Conservation (phyloP, 2,797 vertebrate species). For the Acridotheres tristis region DNA sequence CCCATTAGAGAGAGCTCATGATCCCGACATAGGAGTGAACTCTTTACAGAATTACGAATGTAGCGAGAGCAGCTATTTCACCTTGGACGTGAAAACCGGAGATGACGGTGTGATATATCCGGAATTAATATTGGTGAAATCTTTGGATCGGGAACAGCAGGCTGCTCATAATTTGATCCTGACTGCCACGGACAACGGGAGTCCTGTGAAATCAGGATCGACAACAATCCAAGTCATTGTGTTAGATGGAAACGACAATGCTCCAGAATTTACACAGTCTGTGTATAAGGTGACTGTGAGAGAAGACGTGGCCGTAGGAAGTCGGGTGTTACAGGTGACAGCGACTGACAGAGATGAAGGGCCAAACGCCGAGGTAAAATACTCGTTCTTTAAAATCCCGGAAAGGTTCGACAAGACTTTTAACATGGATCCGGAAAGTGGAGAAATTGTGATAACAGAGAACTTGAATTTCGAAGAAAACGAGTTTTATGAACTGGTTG, state of each 20-base stretch:
- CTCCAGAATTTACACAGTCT: not conserved
- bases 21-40: not conserved
- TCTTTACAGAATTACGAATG: not conserved
- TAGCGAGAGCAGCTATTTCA: not conserved
- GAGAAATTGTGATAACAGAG: not conserved
- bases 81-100: not conserved
- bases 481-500: not conserved
- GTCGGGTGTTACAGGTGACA: not conserved
- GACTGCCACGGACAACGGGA: not conserved
- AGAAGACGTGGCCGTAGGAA: not conserved
- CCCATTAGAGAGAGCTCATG: not conserved
- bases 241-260: not conserved
- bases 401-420: not conserved
- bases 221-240: not conserved
- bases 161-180: not conserved
- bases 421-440: not conserved
- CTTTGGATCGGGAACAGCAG: not conserved
- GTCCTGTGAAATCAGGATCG: not conserved
- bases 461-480: not conserved
- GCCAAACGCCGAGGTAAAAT: not conserved
- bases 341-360: not conserved
- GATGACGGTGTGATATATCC: not conserved
- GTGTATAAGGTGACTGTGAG: not conserved
- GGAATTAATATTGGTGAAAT: not conserved
- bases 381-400: not conserved